phyloP scores from a whole-genome alignment of 1,140 invertebrate species.

The Cotesia glomerata region DNA sequence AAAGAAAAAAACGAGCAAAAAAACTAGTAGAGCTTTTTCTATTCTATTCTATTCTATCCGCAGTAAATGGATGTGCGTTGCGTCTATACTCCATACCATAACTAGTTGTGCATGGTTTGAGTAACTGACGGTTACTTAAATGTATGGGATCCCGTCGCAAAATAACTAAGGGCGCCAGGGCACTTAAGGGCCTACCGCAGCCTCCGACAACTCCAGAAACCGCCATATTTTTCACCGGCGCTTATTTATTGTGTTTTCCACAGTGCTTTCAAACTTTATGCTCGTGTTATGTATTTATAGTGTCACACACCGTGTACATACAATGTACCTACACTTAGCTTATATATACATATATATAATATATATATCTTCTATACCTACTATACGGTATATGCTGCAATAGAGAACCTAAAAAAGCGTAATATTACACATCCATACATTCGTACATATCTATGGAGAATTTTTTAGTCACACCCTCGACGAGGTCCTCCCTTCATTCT shows the following conservation, averaged over 20 bases:
- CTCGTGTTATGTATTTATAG: background rate
- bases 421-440: too few species aligned
- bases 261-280: background rate
- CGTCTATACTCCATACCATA: too few species aligned
- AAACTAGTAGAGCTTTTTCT: too few species aligned
- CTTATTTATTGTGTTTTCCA: constrained; percentile 49
- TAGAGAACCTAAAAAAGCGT: too few species aligned
- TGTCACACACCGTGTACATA: background rate
- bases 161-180: constrained; percentile 51
- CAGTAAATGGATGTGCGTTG: too few species aligned
- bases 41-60: too few species aligned
- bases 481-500: constrained; percentile 35
- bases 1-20: too few species aligned
- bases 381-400: too few species aligned
- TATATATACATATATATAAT: too few species aligned
- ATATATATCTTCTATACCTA: too few species aligned
- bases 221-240: constrained; percentile 53
- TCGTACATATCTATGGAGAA: too few species aligned
- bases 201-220: constrained; percentile 45
- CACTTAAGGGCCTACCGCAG: constrained; percentile 52
- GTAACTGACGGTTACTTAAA: constrained; percentile 40
- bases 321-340: background rate
- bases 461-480: constrained; percentile 39
- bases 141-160: constrained; percentile 46
- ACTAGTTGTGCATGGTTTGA: constrained; percentile 34